Evolutionary conservation across 2,113 vertebrate species (phyloP).

Genomic region (Oenanthe oenanthe): DNA sequence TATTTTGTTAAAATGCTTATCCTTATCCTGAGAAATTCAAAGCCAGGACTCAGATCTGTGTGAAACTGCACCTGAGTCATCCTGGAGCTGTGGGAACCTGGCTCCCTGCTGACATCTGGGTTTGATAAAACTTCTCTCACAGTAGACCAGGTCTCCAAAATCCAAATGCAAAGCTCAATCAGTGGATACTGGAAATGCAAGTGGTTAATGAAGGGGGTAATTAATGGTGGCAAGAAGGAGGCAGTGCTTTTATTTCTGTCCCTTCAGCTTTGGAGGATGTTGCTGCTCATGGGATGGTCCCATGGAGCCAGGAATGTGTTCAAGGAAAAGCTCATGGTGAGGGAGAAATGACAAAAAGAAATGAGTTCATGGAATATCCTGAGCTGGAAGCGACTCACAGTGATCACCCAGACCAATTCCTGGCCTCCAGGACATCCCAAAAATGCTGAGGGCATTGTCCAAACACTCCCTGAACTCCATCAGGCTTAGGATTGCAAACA

Average conservation of each 20-base stretch:
- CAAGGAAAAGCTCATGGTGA: neutral
- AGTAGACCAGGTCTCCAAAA: neutral
- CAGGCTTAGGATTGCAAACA: accelerated
- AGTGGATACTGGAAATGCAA: neutral
- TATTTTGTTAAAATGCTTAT: neutral
- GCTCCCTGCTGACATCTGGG: neutral
- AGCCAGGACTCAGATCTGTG: neutral
- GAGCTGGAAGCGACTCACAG: accelerated
- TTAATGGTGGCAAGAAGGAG: neutral
- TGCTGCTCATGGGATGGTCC: neutral
- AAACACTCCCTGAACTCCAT: neutral
- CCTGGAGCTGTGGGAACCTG: neutral
- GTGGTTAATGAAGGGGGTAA: neutral
- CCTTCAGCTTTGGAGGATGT: neutral
- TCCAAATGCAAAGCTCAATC: neutral
- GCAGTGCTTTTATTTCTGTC: neutral
- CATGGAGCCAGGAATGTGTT: neutral
- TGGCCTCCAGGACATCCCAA: neutral
- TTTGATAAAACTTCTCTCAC: neutral
- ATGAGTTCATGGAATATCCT: neutral
- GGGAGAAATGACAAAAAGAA: neutral
- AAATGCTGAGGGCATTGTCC: neutral
- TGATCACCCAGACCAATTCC: neutral
- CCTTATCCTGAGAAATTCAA: neutral
- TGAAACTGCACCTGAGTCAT: conserved; percentile 7